Evolutionary conservation across 2,888 invertebrate species (phyloP).

Genomic region (Stratiomys singularior): DNA sequence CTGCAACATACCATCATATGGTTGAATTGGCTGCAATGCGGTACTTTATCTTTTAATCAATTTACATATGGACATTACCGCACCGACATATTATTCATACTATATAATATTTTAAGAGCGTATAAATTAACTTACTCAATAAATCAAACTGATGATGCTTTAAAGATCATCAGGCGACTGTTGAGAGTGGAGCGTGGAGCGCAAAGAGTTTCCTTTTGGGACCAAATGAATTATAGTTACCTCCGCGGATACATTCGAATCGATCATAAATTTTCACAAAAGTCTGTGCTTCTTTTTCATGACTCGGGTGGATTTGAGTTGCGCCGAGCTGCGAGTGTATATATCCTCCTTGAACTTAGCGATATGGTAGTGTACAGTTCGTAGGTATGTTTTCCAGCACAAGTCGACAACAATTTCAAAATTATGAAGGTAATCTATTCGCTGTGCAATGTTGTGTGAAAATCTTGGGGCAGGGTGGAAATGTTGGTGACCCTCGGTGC

Average conservation of each 20-base stretch:
- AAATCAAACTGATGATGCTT: slow-evolving; percentile 50
- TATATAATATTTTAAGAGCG: slow-evolving; percentile 44
- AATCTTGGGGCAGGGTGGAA: slow-evolving; percentile 11
- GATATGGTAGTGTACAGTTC: slow-evolving; percentile 2
- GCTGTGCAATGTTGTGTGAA: neutral
- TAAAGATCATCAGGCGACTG: slow-evolving; percentile 47
- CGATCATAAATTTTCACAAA: slow-evolving; percentile 51
- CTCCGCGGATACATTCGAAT: slow-evolving; percentile 49
- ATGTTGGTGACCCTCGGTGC: too few relatives aligned
- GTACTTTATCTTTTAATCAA: slow-evolving; percentile 51
- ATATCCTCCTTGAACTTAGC: slow-evolving; percentile 13
- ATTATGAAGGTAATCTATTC: slow-evolving; percentile 46
- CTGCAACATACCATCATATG: too few relatives aligned
- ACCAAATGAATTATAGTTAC: slow-evolving; percentile 51
- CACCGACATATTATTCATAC: slow-evolving; percentile 45
- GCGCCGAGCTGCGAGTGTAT: too few relatives aligned
- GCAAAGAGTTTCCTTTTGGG: slow-evolving; percentile 15
- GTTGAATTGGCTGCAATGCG: slow-evolving; percentile 25
- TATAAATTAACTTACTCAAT: slow-evolving; percentile 52
- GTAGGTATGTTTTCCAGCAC: slow-evolving; percentile 39
- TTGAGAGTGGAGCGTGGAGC: slow-evolving; percentile 21
- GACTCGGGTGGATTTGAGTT: neutral
- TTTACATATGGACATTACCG: slow-evolving; percentile 48
- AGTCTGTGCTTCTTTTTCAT: slow-evolving; percentile 32
- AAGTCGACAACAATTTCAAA: slow-evolving; percentile 45